These are phyloP conservation scores for Dryadula phaetusa DNA, from an alignment of 2,888 invertebrate species.

Conservation along the genomic window DNA sequence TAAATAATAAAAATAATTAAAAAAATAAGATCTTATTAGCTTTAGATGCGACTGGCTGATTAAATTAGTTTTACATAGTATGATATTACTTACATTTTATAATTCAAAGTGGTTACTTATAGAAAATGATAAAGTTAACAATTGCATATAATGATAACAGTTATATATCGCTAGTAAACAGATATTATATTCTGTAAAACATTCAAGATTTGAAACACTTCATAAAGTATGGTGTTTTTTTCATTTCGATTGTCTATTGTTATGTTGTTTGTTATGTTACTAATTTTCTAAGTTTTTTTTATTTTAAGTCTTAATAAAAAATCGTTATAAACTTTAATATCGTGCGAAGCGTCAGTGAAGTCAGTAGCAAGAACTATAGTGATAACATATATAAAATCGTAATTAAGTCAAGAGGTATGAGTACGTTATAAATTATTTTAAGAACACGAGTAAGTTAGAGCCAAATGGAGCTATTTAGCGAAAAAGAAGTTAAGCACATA, in stretches of 20 bases:
- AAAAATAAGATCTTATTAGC: neutral
- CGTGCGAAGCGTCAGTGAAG: neutral
- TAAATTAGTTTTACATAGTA: neutral
- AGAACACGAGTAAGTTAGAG: neutral
- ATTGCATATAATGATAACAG: neutral
- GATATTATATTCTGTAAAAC: neutral
- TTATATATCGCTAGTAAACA: neutral
- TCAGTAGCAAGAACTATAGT: neutral
- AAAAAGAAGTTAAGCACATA: slow-evolving; percentile 59
- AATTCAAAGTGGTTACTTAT: neutral
- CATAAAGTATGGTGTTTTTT: neutral
- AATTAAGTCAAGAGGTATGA: neutral
- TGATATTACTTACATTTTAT: neutral
- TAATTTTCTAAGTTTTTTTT: too few species aligned
- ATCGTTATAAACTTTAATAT: neutral
- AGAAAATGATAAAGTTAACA: neutral
- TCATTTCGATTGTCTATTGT: neutral
- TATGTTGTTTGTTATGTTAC: too few species aligned
- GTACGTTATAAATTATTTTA: neutral
- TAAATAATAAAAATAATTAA: too few species aligned
- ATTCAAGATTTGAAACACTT: neutral
- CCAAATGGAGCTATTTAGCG: slow-evolving; percentile 60
- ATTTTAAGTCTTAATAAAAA: too few species aligned
- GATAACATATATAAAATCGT: neutral
- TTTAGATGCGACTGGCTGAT: neutral